phyloP scores from a whole-genome alignment of 2,888 invertebrate species.

The Rhopalosiphum nymphaeae region DNA sequence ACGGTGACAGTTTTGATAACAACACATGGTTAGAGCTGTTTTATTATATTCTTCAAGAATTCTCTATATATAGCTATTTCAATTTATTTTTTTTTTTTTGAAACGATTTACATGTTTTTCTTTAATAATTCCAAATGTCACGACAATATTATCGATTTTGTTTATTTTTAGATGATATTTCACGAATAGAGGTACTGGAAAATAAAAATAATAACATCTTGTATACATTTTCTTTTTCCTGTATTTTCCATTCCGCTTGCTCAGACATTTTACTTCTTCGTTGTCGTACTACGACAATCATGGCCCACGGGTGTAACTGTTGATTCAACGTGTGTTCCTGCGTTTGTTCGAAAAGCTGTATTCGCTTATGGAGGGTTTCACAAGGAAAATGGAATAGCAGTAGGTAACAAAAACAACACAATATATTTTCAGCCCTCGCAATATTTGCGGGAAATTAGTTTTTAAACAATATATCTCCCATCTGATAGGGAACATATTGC shows the following conservation, averaged over 20 bases:
- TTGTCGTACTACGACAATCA: background rate
- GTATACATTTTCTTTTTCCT: background rate
- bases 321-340: constrained; percentile 20
- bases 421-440: background rate
- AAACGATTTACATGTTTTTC: constrained; percentile 18
- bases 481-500: constrained; percentile 4
- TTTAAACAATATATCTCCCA: background rate
- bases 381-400: background rate
- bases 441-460: constrained; percentile 10
- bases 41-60: background rate
- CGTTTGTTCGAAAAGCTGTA: background rate
- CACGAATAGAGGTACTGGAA: background rate
- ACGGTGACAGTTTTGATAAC: background rate
- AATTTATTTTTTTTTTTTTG: background rate
- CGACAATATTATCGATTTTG: background rate
- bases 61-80: background rate
- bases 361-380: background rate
- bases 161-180: background rate
- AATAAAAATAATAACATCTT: constrained; percentile 9
- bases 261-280: constrained; percentile 6
- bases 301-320: background rate
- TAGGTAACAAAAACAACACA: constrained; percentile 8
- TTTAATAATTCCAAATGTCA: constrained; percentile 12
- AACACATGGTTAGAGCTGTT: background rate
- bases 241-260: background rate